These are phyloP conservation scores for Percopsis omiscomaycus DNA, from an alignment of 2,797 vertebrate genomes.

Conservation along the genomic window DNA sequence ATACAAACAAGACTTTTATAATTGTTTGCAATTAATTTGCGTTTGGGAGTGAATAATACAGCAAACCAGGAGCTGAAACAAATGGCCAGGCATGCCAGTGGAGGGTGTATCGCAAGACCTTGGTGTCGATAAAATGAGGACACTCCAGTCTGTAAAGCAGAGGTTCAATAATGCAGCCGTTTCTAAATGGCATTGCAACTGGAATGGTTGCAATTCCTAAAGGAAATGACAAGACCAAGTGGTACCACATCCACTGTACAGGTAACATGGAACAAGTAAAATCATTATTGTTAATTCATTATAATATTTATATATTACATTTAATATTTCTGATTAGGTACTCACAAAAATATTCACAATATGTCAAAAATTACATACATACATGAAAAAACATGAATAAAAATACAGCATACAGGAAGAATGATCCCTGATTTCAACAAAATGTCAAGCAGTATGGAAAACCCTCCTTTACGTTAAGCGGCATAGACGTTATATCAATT, in stretches of 20 bases:
- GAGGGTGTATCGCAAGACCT: slow-evolving; percentile 48
- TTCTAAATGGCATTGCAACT: slow-evolving; percentile 41
- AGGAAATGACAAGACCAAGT: slow-evolving; percentile 22
- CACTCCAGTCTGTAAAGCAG: slow-evolving; percentile 25
- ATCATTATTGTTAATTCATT: too few relatives aligned
- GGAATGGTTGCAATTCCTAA: neutral
- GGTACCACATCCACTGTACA: neutral
- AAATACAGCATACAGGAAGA: neutral
- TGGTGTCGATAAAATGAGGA: slow-evolving; percentile 48
- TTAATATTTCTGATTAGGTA: too few relatives aligned
- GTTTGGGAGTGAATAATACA: slow-evolving; percentile 14
- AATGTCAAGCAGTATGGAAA: slow-evolving; percentile 9
- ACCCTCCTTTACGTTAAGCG: slow-evolving; percentile 1
- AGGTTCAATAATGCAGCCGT: slow-evolving; percentile 39
- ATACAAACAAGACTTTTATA: slow-evolving; percentile 6
- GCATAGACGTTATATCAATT: slow-evolving; percentile 40
- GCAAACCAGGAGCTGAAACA: slow-evolving; percentile 21
- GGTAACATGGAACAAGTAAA: neutral
- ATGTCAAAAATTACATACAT: neutral
- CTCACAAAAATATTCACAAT: neutral
- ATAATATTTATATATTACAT: too few relatives aligned
- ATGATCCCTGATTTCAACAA: too few relatives aligned
- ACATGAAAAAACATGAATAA: too few relatives aligned
- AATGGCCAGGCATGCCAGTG: slow-evolving; percentile 36
- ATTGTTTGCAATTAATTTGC: slow-evolving; percentile 23